Percentiles rank a stretch among this genome's conserved stretches.
phyloP scores from a whole-genome alignment of 2,797 vertebrate species.

The Phalanger gymnotis region DNA sequence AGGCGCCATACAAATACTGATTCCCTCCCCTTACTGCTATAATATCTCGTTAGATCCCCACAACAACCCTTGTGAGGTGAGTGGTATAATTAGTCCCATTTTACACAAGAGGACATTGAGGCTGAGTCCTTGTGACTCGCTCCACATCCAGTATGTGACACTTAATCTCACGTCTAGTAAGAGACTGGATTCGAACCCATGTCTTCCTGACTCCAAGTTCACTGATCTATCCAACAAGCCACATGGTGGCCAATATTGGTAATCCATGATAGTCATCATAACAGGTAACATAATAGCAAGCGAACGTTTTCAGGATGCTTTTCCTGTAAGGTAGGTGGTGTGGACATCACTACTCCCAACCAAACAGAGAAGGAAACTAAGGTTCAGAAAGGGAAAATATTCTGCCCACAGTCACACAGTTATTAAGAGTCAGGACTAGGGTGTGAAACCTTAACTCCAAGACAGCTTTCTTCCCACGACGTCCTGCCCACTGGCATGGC shows the following conservation, averaged over 20 bases:
- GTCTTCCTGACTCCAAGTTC: not conserved
- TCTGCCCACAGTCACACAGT: too few relatives aligned
- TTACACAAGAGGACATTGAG: not conserved
- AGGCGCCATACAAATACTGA: not conserved
- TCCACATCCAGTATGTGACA: not conserved
- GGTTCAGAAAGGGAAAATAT: too few relatives aligned
- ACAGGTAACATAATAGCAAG: not conserved
- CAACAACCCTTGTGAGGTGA: not conserved
- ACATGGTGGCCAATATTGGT: not conserved
- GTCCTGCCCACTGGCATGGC: too few relatives aligned
- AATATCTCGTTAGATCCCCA: not conserved
- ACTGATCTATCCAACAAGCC: not conserved
- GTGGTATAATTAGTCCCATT: not conserved
- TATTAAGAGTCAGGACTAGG: too few relatives aligned
- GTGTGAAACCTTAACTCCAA: too few relatives aligned
- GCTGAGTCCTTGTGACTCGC: not conserved
- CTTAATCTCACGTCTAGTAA: not conserved
- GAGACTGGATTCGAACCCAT: not conserved
- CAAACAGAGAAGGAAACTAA: too few relatives aligned
- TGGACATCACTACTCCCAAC: too few relatives aligned
- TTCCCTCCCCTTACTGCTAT: not conserved
- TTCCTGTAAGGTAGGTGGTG: too few relatives aligned
- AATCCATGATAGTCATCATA: not conserved
- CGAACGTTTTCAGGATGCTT: too few relatives aligned
- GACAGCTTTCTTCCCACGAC: too few relatives aligned